Evolutionary conservation across 1,140 invertebrate genomes (phyloP).

Genomic region (Teleogryllus occipitalis): DNA sequence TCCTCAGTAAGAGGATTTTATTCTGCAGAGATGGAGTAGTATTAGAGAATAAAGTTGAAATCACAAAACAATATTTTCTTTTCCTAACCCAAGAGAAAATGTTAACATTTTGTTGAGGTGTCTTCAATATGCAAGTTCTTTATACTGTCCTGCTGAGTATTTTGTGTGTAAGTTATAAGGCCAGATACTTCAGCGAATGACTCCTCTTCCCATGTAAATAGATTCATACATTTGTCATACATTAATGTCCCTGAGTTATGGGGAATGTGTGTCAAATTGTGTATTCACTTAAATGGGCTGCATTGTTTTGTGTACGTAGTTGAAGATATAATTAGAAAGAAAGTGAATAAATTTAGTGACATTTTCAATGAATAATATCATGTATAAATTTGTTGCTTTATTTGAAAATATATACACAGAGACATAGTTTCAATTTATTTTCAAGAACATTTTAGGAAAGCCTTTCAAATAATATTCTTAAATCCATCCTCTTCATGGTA

Average conservation of each 20-base stretch:
- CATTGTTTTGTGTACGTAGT: constrained; percentile 4
- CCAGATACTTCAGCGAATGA: neutral
- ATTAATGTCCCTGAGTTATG: neutral
- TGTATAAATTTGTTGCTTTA: constrained; percentile 6
- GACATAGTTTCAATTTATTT: neutral
- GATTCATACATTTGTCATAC: neutral
- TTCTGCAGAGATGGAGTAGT: constrained; percentile 21
- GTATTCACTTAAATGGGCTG: neutral
- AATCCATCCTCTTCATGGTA: neutral
- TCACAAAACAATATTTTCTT: constrained; percentile 10
- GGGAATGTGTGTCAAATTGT: constrained; percentile 1
- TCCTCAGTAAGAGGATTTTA: constrained; percentile 21
- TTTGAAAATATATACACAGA: constrained; percentile 1
- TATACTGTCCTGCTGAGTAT: neutral
- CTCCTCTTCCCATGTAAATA: neutral
- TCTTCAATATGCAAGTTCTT: neutral
- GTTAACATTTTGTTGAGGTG: neutral
- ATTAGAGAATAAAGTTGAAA: constrained; percentile 22
- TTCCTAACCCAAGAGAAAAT: neutral
- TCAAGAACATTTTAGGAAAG: neutral
- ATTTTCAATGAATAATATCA: constrained; percentile 1
- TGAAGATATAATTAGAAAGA: neutral
- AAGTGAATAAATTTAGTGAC: neutral
- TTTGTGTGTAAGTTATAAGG: neutral
- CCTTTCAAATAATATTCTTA: neutral